Base-by-base conservation (phyloP, 2,113 vertebrate species). In the Callionymus lyra region DNA sequence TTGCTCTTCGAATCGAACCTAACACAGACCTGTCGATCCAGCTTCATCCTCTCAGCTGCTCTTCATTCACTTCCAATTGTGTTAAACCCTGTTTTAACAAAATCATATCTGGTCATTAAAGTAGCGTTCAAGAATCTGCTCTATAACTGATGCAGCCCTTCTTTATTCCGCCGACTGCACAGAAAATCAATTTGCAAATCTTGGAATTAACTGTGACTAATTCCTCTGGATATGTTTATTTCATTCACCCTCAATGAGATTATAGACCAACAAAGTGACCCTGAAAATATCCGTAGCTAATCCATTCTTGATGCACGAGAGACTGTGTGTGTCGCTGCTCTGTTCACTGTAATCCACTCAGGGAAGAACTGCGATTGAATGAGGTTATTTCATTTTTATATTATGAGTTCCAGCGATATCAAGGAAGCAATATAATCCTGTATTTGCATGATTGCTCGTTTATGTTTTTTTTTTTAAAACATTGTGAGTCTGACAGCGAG, bases 201-300 rank as follows among this genome's bases (percentile, higher is more conserved):
- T 72, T 38, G 57, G 45, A 78, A 76, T 73, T 59, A 79, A 73
- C 72, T 71, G 75, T 65, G 62, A 70, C 74, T 69, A 79, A 73
- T 81, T 70, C 54, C 65, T 57, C 52, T 27, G 55, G 60, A 85
- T 75, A 75, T 76, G 77, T 81, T 83, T 76, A 74, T 75, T 84
- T 76, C 70, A 78, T 76, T 79, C 53, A 59, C 55, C 67, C 56
- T 52, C 75, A 82, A 84, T 78, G 59, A 77, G 75, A 79, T 83
- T 82, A 77, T 53, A 55, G 66, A 58, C 59, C 65, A 62, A 60
- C 63, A 45, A 63, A 76, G 57, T 80, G 75, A 80, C 73, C 74
- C 70, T 69, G 57, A 72, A 76, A 75, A 75, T 70, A 68, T 53
- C 75, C 65, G 31, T 44, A 18, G 44, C 56, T 39, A 76, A 83